These are phyloP conservation scores for Drosophila subobscura DNA, from an alignment of 1,140 invertebrate species.

Conservation along the genomic window DNA sequence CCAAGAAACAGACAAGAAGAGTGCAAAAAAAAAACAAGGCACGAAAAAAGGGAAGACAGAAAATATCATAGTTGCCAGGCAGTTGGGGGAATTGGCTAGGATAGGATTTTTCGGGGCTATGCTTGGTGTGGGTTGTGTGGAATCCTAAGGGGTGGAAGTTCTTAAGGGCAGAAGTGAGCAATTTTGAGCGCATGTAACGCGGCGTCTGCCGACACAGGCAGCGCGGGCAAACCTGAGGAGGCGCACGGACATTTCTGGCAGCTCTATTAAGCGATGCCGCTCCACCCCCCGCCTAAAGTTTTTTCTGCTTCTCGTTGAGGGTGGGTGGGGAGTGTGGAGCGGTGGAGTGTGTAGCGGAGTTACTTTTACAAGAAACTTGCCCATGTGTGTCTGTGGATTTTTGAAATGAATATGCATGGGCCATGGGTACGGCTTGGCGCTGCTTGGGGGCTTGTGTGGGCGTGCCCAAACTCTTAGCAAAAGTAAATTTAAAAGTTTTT, in stretches of 20 bases:
- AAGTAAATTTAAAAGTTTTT: conserved; percentile 83
- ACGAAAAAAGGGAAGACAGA: conserved; percentile 23
- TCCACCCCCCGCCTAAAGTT: conserved; percentile 28
- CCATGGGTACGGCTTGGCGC: conserved; percentile 1
- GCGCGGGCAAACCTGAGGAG: conserved; percentile 60
- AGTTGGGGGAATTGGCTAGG: conserved; percentile 70
- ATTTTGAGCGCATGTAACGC: conserved; percentile 74
- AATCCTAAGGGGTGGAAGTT: not conserved
- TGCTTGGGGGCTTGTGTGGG: conserved; percentile 13
- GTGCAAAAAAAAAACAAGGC: conserved; percentile 10
- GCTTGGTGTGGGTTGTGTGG: not conserved
- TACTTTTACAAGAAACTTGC: conserved; percentile 68
- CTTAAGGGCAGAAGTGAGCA: conserved; percentile 36
- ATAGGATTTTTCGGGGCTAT: conserved; percentile 13
- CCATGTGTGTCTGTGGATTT: conserved; percentile 54
- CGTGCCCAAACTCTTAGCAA: conserved; percentile 72
- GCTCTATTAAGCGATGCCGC: conserved; percentile 74
- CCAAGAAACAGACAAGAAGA: conserved; percentile 42
- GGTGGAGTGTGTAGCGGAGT: conserved; percentile 30
- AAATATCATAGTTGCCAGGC: conserved; percentile 55
- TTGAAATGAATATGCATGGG: conserved; percentile 77
- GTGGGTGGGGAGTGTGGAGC: not conserved
- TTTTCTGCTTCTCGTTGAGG: conserved; percentile 39
- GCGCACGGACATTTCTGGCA: conserved; percentile 67
- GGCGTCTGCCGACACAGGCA: conserved; percentile 54